Evolutionary conservation across 2,797 vertebrate species (phyloP).

Genomic region (Megaceryle alcyon): DNA sequence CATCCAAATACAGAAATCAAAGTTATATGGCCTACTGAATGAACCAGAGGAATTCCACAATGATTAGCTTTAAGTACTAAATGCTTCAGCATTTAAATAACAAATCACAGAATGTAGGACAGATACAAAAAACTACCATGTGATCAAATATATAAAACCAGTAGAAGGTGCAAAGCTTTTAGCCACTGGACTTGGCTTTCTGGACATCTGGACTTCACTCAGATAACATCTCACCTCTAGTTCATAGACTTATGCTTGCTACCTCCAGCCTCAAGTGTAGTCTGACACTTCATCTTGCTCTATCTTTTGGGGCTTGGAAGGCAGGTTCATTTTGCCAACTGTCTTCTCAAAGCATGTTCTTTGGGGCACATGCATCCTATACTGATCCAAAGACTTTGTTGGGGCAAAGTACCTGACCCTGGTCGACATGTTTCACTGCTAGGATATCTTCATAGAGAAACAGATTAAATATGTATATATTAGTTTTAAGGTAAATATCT

Average conservation of each 20-base stretch:
- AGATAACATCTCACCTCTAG: not conserved
- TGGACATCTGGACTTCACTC: not conserved
- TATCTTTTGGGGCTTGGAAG: not conserved
- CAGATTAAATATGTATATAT: not conserved
- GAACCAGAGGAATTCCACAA: not conserved
- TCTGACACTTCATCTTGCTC: not conserved
- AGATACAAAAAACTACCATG: not conserved
- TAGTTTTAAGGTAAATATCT: not conserved
- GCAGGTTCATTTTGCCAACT: not conserved
- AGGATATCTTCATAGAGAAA: not conserved
- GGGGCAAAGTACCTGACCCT: not conserved
- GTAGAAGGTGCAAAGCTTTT: not conserved
- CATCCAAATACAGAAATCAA: not conserved
- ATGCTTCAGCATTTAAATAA: not conserved
- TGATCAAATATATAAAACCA: not conserved
- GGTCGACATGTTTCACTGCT: not conserved
- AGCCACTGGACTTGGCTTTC: not conserved
- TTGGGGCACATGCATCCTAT: rapidly evolving
- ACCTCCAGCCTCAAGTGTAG: not conserved
- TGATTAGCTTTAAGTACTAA: not conserved
- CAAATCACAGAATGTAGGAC: not conserved
- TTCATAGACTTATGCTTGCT: not conserved
- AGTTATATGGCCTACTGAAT: not conserved
- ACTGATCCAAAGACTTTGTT: not conserved
- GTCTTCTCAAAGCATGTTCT: not conserved